phyloP scores from a whole-genome alignment of 2,113 vertebrate genomes.

The Gymnorhina tibicen region DNA sequence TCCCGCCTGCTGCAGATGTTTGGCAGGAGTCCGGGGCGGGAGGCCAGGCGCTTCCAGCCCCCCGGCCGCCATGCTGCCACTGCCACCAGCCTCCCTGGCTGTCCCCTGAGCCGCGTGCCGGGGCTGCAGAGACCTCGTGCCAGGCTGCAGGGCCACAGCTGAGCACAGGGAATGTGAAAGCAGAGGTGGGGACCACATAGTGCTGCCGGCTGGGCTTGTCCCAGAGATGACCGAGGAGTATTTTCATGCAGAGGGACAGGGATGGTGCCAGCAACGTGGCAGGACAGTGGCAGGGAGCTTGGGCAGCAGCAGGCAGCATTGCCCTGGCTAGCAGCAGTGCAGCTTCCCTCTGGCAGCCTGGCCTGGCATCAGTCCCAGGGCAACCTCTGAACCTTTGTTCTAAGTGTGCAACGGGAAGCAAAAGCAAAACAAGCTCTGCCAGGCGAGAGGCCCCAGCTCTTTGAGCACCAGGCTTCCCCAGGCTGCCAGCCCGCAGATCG shows the following conservation, averaged over 20 bases:
- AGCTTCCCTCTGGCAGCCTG: neutral
- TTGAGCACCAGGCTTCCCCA: neutral
- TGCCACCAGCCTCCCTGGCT: neutral
- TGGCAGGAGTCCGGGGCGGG: neutral
- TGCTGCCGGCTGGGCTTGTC: neutral
- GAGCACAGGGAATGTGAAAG: neutral
- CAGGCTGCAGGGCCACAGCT: neutral
- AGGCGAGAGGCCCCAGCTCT: neutral
- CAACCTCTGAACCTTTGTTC: conserved; percentile 38
- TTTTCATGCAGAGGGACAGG: neutral
- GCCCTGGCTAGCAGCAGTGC: neutral
- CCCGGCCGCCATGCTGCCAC: accelerated
- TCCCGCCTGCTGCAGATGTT: conserved; percentile 35
- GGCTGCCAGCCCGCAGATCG: accelerated
- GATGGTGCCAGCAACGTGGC: neutral
- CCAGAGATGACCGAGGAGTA: neutral
- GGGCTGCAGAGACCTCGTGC: neutral
- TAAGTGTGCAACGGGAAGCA: neutral
- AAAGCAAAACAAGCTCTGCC: neutral
- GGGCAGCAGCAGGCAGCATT: neutral
- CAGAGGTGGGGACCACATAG: accelerated
- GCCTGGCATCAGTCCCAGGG: neutral
- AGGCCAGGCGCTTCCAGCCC: neutral
- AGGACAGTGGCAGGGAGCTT: neutral
- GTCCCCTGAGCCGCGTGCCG: accelerated